Percentiles rank a stretch among this genome's conserved stretches.
Evolutionary conservation across 2,113 vertebrate species (phyloP).

Genomic region (Cyprinus carpio): DNA sequence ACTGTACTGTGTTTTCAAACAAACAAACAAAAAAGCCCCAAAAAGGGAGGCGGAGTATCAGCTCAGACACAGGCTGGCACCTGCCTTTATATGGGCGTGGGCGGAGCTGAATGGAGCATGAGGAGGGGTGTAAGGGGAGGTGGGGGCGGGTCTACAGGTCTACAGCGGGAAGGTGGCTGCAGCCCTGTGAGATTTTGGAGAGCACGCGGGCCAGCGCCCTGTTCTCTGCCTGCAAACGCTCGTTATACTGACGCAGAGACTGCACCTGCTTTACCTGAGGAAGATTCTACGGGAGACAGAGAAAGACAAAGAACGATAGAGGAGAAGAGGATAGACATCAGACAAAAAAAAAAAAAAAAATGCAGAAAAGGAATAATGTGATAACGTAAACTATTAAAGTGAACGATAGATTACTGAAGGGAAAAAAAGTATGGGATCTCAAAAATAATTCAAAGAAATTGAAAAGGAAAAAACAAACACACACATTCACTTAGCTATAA

Average conservation of each 20-base stretch:
- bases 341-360: constrained; percentile 16
- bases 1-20: neutral
- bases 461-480: neutral
- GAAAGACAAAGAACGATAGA: neutral
- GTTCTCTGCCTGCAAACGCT: constrained; percentile 95
- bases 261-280: constrained; percentile 97
- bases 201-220: constrained; percentile 95
- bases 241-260: constrained; percentile 92
- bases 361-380: neutral
- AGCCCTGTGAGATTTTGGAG: constrained; percentile 91
- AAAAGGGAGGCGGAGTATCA: constrained; percentile 35
- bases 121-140: constrained; percentile 70
- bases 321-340: neutral
- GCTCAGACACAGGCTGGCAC: constrained; percentile 79
- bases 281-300: constrained; percentile 84
- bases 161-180: constrained; percentile 83
- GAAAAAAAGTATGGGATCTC: neutral
- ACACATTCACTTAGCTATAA: too few relatives aligned
- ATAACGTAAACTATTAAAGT: neutral
- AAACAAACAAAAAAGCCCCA: neutral
- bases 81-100: constrained; percentile 89
- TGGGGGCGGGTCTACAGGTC: constrained; percentile 81
- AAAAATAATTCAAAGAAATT: neutral
- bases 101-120: constrained; percentile 78
- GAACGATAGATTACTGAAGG: neutral